Evolutionary conservation across 2,797 vertebrate species (phyloP), one percentile per base, ranked within the genome.

Genomic region (Alcedo atthis): DNA sequence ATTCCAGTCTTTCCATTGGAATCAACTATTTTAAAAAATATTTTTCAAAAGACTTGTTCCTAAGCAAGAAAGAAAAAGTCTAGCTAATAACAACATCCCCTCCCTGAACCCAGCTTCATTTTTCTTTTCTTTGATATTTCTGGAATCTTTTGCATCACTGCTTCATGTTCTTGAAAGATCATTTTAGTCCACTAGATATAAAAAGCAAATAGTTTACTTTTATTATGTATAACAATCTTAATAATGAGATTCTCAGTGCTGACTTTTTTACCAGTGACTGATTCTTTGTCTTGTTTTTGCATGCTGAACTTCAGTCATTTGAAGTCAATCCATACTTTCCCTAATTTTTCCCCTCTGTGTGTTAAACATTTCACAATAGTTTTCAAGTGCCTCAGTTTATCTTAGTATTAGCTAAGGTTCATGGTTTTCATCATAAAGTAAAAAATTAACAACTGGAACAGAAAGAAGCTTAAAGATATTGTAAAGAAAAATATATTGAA

Each of bases 291-390:
- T 12, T 59, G 22, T 58, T 84, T n/a, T 57, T 58, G 24, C 46
- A 19, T 16, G 25, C 10, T 58, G n/a, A 74, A 45, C 61, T 89
- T 53, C 21, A 67, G 63, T 17, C 12, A 54, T 20, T 26, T 66
- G 22, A 81, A 85, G 21, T 45, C 59, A 64, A 22, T 54, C 24
- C 11, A 10, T 48, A 42, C 26, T 58, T 67, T 55, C 46, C 25
- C 21, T 42, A 1, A 28, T 28, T 51, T 28, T 61, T 37, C 13
- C 0, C 4, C 3, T 6, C 8, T 9, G 1, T 28, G 25, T 28
- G 21, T 49, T 77, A 74, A 81, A 70, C 15, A 25, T 81, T 73
- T 32, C 42, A 64, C 4, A 8, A 20, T 10, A 74, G n/a, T 58
- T 88, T 63, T 17, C 54, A 77, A 21, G 30, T 70, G 45, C 11